These are phyloP conservation scores for Neomorphus geoffroyi DNA, from an alignment of 2,797 vertebrate species.

Conservation along the genomic window DNA sequence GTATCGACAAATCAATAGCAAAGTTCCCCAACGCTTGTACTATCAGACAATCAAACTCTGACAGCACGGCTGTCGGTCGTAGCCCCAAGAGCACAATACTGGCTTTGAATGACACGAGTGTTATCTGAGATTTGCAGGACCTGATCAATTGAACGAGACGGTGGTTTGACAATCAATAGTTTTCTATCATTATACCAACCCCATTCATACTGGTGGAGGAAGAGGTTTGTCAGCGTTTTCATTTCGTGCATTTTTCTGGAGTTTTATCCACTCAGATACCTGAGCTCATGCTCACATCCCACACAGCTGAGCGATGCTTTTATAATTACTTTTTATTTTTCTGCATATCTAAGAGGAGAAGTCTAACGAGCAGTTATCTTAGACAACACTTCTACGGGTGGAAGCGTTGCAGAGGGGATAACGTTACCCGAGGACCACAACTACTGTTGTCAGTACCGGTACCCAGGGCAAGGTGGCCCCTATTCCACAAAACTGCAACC, in stretches of 20 bases:
- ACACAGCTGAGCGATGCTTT: not conserved
- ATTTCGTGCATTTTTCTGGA: not conserved
- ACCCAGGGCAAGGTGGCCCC: not conserved
- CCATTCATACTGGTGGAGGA: conserved; percentile 35
- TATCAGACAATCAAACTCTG: conserved; percentile 79
- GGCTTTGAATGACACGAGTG: conserved; percentile 74
- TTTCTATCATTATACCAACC: conserved; percentile 56
- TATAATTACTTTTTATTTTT: not conserved
- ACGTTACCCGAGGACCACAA: not conserved
- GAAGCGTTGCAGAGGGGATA: no score
- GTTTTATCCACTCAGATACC: not conserved
- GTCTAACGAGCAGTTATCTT: not conserved
- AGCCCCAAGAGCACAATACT: conserved; percentile 78
- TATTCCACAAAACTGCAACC: not conserved
- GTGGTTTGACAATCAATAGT: conserved; percentile 64
- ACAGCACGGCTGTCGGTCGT: conserved; percentile 77
- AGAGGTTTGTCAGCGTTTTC: conserved; percentile 62
- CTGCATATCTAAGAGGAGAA: not conserved
- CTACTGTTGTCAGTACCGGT: not conserved
- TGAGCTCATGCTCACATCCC: not conserved
- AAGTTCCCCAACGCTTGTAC: conserved; percentile 73
- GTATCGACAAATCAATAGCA: conserved; percentile 84
- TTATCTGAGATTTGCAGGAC: conserved; percentile 73
- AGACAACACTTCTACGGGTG: not conserved
- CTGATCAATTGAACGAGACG: conserved; percentile 56